Evolutionary conservation across 2,113 vertebrate genomes (phyloP).

Genomic region (Corynorhinus townsendii): DNA sequence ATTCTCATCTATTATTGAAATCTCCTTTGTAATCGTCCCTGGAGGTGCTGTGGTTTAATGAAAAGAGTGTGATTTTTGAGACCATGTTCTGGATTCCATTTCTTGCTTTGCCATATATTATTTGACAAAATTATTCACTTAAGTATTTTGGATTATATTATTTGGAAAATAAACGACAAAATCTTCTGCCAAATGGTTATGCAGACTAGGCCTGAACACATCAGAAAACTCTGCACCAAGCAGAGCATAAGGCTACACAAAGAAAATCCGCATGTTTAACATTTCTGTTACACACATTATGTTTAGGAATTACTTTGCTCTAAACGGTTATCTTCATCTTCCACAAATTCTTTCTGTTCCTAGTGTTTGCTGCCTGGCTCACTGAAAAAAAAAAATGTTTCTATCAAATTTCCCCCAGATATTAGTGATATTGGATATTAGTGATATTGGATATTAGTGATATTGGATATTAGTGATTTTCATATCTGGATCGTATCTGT

Average conservation of each 20-base stretch:
- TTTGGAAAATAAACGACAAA: conserved; percentile 8
- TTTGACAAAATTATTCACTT: neutral
- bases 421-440: neutral
- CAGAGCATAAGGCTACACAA: neutral
- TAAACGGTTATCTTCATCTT: neutral
- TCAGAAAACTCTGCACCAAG: neutral
- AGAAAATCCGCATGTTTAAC: neutral
- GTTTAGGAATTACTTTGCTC: neutral
- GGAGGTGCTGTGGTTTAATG: neutral
- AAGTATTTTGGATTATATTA: neutral
- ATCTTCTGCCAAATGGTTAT: neutral
- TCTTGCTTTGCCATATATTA: neutral
- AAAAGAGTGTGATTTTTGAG: neutral
- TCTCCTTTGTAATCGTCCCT: neutral
- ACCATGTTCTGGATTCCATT: neutral
- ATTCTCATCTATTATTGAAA: neutral
- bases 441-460: neutral
- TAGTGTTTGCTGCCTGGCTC: neutral
- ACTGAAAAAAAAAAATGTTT: neutral
- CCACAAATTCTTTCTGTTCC: neutral
- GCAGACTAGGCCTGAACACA: neutral
- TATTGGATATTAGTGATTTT: neutral
- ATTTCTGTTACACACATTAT: neutral
- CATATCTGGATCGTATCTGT: neutral
- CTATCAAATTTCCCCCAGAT: neutral